A percentile compares a stretch with the other conserved stretches of the same genome.
These are phyloP conservation scores for Volucella inflata DNA, from an alignment of 2,888 invertebrate genomes.

Conservation along the genomic window DNA sequence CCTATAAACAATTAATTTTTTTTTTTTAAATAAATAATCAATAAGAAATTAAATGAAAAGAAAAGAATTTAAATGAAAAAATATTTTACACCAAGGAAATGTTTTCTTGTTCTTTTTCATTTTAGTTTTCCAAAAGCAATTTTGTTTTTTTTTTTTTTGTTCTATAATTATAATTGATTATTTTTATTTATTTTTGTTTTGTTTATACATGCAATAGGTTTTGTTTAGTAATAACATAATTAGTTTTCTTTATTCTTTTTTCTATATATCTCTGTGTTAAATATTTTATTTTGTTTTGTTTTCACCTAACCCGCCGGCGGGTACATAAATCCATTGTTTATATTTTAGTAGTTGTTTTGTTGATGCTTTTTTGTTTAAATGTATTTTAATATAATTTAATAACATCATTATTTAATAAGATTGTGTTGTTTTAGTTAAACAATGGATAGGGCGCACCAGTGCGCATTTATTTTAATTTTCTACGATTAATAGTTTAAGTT, in stretches of 20 bases:
- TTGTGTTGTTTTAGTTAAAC: conserved; percentile 43
- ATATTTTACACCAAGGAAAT: conserved; percentile 45
- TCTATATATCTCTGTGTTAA: conserved; percentile 55
- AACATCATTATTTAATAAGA: conserved; percentile 43
- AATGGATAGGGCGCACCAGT: conserved; percentile 70
- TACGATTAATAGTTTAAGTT: conserved; percentile 59
- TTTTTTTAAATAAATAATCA: conserved; percentile 37
- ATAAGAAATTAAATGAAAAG: conserved; percentile 40
- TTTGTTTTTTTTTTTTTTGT: conserved; percentile 47
- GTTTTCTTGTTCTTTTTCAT: conserved; percentile 3
- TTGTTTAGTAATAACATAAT: conserved; percentile 30
- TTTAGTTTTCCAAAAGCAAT: conserved; percentile 48
- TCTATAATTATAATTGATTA: conserved; percentile 62
- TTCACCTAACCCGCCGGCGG: conserved; percentile 76
- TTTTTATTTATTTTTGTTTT: conserved; percentile 18
- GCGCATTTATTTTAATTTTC: conserved; percentile 57
- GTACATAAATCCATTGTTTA: conserved; percentile 60
- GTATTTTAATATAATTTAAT: conserved; percentile 1
- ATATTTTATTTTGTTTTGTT: conserved; percentile 44
- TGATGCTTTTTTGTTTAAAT: conserved; percentile 29
- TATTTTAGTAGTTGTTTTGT: conserved; percentile 35
- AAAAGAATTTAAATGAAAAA: conserved; percentile 22
- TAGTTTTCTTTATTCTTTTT: conserved; percentile 25
- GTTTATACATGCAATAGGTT: conserved; percentile 51
- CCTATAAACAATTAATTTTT: conserved; percentile 76